phyloP scores from a whole-genome alignment of 2,797 vertebrate species.

The Pitangus sulphuratus region DNA sequence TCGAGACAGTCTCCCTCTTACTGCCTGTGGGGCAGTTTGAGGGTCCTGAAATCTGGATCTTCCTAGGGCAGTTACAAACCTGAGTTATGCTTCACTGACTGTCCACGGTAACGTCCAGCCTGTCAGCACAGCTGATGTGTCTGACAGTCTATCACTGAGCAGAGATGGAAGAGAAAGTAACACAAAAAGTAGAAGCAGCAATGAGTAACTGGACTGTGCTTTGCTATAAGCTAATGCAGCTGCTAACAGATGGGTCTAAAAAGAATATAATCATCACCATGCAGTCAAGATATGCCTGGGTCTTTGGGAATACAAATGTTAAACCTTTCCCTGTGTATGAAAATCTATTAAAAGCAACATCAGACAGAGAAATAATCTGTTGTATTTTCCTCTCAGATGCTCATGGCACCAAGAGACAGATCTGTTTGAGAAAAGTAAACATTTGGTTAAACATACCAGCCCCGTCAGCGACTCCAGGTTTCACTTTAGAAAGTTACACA shows the following conservation, averaged over 20 bases:
- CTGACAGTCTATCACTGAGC: neutral
- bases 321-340: neutral
- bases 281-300: neutral
- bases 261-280: neutral
- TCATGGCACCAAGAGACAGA: neutral
- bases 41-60: neutral
- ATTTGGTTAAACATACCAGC: constrained; percentile 41
- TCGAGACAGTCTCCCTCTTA: neutral
- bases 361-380: neutral
- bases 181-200: neutral
- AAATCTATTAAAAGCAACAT: constrained; percentile 28
- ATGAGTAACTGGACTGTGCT: neutral
- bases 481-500: neutral
- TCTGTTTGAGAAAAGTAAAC: constrained; percentile 36
- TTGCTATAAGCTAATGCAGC: neutral
- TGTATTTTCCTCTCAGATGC: constrained; percentile 7
- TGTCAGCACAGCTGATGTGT: neutral
- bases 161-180: neutral
- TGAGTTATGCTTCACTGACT: neutral
- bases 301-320: neutral
- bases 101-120: neutral
- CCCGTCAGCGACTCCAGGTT: constrained; percentile 27
- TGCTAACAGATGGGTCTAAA: neutral
- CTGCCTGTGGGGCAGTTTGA: neutral
- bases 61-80: neutral